phyloP scores from a whole-genome alignment of 1,140 invertebrate genomes.

The Leptestheria dahalacensis region DNA sequence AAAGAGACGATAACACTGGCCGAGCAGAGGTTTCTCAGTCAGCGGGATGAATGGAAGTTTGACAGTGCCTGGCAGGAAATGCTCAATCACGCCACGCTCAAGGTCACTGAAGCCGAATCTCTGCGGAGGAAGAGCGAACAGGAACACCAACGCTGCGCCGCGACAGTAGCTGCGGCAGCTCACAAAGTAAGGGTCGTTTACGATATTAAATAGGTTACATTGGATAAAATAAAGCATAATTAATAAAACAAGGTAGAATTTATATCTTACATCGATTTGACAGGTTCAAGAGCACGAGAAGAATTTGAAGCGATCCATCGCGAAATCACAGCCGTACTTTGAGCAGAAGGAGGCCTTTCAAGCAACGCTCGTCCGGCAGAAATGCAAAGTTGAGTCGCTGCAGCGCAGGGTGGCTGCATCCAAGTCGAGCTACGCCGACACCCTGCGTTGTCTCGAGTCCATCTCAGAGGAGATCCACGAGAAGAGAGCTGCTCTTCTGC shows the following conservation, averaged over 20 bases:
- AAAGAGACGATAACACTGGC: constrained; percentile 87
- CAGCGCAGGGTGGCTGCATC: constrained; percentile 30
- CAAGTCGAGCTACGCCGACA: constrained; percentile 32
- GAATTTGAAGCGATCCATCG: constrained; percentile 55
- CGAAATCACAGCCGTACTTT: constrained; percentile 50
- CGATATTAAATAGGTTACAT: background rate
- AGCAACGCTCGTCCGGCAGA: constrained; percentile 30
- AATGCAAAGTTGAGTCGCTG: constrained; percentile 30
- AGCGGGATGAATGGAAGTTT: constrained; percentile 65
- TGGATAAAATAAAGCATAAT: no score
- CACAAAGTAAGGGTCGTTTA: constrained; percentile 37
- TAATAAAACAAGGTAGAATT: no score
- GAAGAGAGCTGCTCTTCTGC: constrained; percentile 20
- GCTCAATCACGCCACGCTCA: constrained; percentile 86
- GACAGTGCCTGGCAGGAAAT: constrained; percentile 96
- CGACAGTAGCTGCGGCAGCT: constrained; percentile 57
- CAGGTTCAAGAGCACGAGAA: constrained; percentile 52
- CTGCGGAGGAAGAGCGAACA: constrained; percentile 69
- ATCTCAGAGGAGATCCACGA: constrained; percentile 42
- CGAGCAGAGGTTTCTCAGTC: constrained; percentile 64
- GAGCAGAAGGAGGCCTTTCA: constrained; percentile 33
- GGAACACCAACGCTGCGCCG: constrained; percentile 64
- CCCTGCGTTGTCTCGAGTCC: constrained; percentile 33
- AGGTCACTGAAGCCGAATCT: constrained; percentile 87
- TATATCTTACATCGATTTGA: constrained; percentile 8